A percentile compares a stretch with the other conserved stretches of the same genome.
phyloP scores from a whole-genome alignment of 2,113 vertebrate species.

The Pseudopipra pipra region DNA sequence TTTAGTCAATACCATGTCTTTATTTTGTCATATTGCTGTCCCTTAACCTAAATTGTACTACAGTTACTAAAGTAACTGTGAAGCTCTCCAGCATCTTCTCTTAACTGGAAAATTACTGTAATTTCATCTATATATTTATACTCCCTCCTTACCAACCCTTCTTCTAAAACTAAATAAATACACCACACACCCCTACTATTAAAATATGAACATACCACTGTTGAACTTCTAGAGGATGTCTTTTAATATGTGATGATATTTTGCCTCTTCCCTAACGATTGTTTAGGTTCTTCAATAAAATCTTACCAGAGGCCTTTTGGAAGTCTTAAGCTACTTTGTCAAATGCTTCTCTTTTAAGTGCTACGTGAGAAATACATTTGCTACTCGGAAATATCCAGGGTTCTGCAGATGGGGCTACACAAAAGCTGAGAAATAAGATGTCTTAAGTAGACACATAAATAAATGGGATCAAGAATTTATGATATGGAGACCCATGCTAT shows the following conservation, averaged over 20 bases:
- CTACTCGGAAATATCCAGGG: not conserved
- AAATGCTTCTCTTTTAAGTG: not conserved
- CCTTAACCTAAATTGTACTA: not conserved
- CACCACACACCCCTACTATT: not conserved
- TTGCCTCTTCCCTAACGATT: not conserved
- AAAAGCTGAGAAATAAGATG: not conserved
- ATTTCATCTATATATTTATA: not conserved
- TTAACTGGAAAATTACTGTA: not conserved
- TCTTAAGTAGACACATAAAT: not conserved
- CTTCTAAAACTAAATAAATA: not conserved
- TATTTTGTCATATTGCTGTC: not conserved
- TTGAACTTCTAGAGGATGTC: not conserved
- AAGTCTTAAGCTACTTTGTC: not conserved
- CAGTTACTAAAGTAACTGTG: not conserved
- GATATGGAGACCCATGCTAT: not conserved
- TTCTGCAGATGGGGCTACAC: not conserved
- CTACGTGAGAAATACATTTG: not conserved
- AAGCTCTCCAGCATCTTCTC: not conserved
- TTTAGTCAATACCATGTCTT: not conserved
- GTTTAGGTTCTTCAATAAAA: not conserved
- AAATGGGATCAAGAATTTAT: not conserved
- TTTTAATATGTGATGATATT: not conserved
- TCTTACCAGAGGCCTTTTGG: not conserved
- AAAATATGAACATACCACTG: not conserved
- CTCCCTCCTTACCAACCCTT: not conserved